Conservation (phyloP, 2,888 invertebrate genomes). For the Thereva nobilitata region DNA sequence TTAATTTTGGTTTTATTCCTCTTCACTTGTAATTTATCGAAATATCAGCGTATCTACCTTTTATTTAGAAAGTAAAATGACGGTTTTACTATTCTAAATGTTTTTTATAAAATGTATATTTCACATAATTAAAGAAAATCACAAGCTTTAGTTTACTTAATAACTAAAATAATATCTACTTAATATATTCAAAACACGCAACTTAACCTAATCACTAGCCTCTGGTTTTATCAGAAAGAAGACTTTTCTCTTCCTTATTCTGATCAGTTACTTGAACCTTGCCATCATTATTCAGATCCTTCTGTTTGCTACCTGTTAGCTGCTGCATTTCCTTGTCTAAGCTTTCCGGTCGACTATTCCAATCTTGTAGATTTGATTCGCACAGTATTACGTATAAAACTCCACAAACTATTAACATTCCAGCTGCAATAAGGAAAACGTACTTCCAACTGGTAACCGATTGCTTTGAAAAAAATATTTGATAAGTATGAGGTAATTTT, state of each 20-base stretch:
- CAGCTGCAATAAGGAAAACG: slow-evolving; percentile 63
- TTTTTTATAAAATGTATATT: too few relatives aligned
- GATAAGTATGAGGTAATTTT: not conserved
- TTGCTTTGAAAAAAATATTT: slow-evolving; percentile 59
- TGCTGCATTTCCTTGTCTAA: slow-evolving; percentile 51
- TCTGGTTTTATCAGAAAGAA: slow-evolving; percentile 5
- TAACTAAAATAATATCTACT: too few relatives aligned
- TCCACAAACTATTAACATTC: slow-evolving; percentile 61
- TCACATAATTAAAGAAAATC: too few relatives aligned
- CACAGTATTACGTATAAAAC: slow-evolving; percentile 62
- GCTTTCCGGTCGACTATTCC: slow-evolving; percentile 58
- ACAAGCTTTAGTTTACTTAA: too few relatives aligned
- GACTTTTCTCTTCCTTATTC: slow-evolving; percentile 1
- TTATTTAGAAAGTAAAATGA: too few relatives aligned
- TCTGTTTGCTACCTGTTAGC: slow-evolving; percentile 38
- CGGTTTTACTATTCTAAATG: too few relatives aligned
- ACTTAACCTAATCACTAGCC: too few relatives aligned
- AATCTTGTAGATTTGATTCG: slow-evolving; percentile 63
- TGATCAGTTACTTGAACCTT: slow-evolving; percentile 17
- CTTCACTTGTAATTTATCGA: too few relatives aligned
- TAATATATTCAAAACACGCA: too few relatives aligned
- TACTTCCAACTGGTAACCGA: slow-evolving; percentile 65
- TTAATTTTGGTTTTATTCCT: too few relatives aligned
- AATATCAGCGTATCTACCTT: too few relatives aligned
- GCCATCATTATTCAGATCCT: slow-evolving; percentile 11